phyloP scores from a whole-genome alignment of 1,140 invertebrate genomes.

The Lepeophtheirus salmonis region DNA sequence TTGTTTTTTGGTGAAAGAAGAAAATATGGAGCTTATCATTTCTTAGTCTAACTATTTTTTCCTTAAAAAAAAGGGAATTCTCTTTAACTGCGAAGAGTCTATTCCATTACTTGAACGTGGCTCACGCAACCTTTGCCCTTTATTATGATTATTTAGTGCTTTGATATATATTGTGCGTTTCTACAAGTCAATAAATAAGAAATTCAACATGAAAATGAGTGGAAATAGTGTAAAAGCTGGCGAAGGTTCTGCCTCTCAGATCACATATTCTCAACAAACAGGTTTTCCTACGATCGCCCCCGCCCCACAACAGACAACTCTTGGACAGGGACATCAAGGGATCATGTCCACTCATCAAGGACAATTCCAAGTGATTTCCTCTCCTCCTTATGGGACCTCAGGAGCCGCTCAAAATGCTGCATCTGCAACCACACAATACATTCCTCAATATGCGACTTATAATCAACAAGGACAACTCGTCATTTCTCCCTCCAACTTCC shows the following conservation, averaged over 20 bases:
- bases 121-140: too few relatives aligned
- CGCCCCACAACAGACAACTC: background rate
- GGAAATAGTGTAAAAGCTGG: background rate
- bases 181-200: too few relatives aligned
- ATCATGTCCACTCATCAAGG: background rate
- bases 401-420: background rate
- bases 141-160: too few relatives aligned
- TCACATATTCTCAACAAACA: background rate
- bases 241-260: background rate
- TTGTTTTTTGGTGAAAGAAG: too few relatives aligned
- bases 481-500: background rate
- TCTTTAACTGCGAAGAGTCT: too few relatives aligned
- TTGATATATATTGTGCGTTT: too few relatives aligned
- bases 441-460: background rate
- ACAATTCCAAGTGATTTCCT: background rate
- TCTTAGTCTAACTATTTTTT: too few relatives aligned
- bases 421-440: background rate
- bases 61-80: too few relatives aligned
- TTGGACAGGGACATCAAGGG: background rate
- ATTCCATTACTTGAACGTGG: too few relatives aligned
- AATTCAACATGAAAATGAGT: background rate
- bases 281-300: background rate
- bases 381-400: background rate
- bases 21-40: too few relatives aligned
- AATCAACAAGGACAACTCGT: conserved; percentile 8